Conservation (phyloP, 2,888 invertebrate species). For the Melieria omissa region DNA sequence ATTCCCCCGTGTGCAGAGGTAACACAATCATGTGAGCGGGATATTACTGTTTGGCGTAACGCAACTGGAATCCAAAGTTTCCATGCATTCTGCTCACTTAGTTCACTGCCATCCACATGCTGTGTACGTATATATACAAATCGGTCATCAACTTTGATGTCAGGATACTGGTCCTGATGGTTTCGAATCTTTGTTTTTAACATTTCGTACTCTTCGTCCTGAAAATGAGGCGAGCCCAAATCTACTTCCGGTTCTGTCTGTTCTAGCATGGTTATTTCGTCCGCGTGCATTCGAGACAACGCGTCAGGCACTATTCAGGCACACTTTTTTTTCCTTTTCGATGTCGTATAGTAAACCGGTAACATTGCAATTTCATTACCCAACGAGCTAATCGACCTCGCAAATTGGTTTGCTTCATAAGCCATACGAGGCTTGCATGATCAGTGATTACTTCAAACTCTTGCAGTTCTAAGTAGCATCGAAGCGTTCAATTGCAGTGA, state of each 20-base stretch:
- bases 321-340: slow-evolving; percentile 26
- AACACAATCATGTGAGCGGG: no score
- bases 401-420: slow-evolving; percentile 22
- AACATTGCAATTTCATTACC: slow-evolving; percentile 20
- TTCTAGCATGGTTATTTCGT: neutral
- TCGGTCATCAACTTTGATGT: no score
- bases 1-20: no score
- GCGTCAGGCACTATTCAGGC: slow-evolving; percentile 30
- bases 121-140: no score
- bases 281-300: neutral
- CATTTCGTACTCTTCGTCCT: neutral
- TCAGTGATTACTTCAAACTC: slow-evolving; percentile 40
- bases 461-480: slow-evolving; percentile 40
- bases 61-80: no score
- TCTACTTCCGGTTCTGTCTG: slow-evolving; percentile 7
- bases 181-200: no score
- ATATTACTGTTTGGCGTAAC: no score
- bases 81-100: neutral
- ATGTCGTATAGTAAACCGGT: slow-evolving; percentile 24
- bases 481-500: slow-evolving; percentile 35
- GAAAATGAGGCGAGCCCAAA: slow-evolving; percentile 5
- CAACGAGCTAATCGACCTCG: slow-evolving; percentile 31
- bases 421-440: slow-evolving; percentile 38
- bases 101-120: no score
- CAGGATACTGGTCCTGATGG: no score